Evolutionary conservation across 2,113 vertebrate genomes (phyloP), one percentile per base, ranked within the genome.

Genomic region (Microcebus griseorufus): DNA sequence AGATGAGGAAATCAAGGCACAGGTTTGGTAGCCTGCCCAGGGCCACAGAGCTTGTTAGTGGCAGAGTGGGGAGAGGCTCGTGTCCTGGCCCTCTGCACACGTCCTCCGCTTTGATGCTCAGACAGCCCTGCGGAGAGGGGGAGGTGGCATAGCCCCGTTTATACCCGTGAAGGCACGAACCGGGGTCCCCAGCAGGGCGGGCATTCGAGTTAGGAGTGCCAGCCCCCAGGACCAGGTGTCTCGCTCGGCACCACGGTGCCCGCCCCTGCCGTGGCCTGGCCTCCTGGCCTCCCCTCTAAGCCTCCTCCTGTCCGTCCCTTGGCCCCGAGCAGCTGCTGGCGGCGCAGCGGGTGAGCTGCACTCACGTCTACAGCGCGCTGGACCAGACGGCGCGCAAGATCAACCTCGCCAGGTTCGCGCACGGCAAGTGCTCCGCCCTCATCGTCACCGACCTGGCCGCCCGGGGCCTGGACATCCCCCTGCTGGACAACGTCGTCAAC

Each of bases 301-400:
- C 13, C 67, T 9, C 9, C 53, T 78, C 17, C 64, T 27, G 17
- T 34, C 23, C 0, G 0, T n/a, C 9, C 0, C 17, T 10, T n/a
- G 5, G 5, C 92, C 0, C 94, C 0, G 23, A 9, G 58, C 96
- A 99, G 99, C 98, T 99, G 97, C 98, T 99, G 96, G 97, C 88
- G 0, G 94, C 95, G 0, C 99, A 99, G 96, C 99, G 99, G 0
- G 95, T 99, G 88, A 99, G 98, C 85, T 99, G 99, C 37, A 98
- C 99, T 18, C 99, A 99, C 98, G 99, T 99, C 98, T 99, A 99
- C 98, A 99, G 99, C 12, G 98, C 99, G 29, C 99, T 99, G 90
- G 99, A 99, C 98, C 99, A 99, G 98, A 99, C 99, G 0, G 99
- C 99, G 85, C 99, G 99, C 81, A 99, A 99, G 98, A 99, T 99